Base-by-base conservation (phyloP, 2,113 vertebrate genomes). In the Salvelinus fontinalis region DNA sequence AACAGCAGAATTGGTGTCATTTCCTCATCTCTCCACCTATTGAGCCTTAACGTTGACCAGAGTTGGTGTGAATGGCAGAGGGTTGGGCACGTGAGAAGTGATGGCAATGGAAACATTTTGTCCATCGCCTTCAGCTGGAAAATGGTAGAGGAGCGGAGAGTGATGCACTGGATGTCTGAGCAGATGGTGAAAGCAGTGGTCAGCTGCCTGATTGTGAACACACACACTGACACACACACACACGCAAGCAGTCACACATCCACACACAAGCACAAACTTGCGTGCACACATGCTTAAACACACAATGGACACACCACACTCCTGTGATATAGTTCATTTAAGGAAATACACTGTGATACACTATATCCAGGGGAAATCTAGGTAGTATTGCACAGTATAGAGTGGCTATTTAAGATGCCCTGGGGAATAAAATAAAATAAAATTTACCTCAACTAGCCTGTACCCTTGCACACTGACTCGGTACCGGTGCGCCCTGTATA, bases 171-270 rank as follows among this genome's bases (percentile, higher is more conserved):
- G 66, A 20, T 34, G 7, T 20, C 27, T 22, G 59, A 34, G 49
- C 73, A 75, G 73, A 75, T 67, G 73, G 73, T 54, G n/a, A 65
- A 54, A 2, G 44, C 27, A 11, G 6, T 51, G 62, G 73, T 75
- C 73, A 75, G 39, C 64, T 68, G 27, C 20, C 16, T 68, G 12
- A 62, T n/a, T 5, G 4, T 62, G 59, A 20, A 62, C 51, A 29
- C 66, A 69, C 27, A 29, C 27, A 29, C 31, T 31, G 31, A 31
- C 39, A 44, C 67, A 74, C 51, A 69, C 6, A 34, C 31, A 7
- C 31, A 34, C 24, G 27, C 51, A 39, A 14, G 54, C 64, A 73
- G 49, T 68, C 70, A 77, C 18, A 48, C 31, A 48, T n/a, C 18
- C 34, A 66, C 27, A 66, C 27, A 16, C 68, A 77, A 24, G 29